These are phyloP conservation scores for Pollachius pollachius DNA, from an alignment of 2,113 vertebrate genomes.

Conservation along the genomic window DNA sequence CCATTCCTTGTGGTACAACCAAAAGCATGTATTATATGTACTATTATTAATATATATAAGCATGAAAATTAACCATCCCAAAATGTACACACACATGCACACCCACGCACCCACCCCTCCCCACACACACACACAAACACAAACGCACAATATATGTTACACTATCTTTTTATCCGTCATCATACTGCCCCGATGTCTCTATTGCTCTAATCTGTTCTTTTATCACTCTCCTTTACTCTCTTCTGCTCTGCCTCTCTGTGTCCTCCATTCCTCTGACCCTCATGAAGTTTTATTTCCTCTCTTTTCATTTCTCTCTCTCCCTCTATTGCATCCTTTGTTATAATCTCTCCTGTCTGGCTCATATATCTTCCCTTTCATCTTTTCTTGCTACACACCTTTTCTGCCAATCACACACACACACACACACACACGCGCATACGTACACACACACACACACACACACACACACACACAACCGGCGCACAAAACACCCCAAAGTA, in stretches of 20 bases:
- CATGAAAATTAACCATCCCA: constrained; percentile 9
- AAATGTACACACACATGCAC: constrained; percentile 8
- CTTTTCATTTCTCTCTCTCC: constrained; percentile 43
- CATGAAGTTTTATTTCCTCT: constrained; percentile 11
- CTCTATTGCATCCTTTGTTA: constrained; percentile 34
- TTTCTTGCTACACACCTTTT: neutral
- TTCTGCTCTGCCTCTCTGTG: constrained; percentile 7
- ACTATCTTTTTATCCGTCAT: constrained; percentile 37
- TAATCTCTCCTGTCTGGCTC: constrained; percentile 21
- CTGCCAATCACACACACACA: neutral
- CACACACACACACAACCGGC: constrained; percentile 16
- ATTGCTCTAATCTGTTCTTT: constrained; percentile 14
- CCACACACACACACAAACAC: constrained; percentile 41
- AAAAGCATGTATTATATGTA: too few species aligned
- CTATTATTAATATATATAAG: too few species aligned
- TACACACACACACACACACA: neutral
- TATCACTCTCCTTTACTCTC: constrained; percentile 50
- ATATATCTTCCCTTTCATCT: neutral
- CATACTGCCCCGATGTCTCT: constrained; percentile 28
- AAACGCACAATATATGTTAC: constrained; percentile 41
- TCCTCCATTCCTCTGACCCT: constrained; percentile 38
- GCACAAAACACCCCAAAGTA: neutral
- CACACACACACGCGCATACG: neutral
- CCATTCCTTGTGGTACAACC: too few species aligned
- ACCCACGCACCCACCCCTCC: constrained; percentile 36